Evolutionary conservation across 2,113 vertebrate genomes (phyloP), one percentile per base, ranked within the genome.

Genomic region (Mellivora capensis): DNA sequence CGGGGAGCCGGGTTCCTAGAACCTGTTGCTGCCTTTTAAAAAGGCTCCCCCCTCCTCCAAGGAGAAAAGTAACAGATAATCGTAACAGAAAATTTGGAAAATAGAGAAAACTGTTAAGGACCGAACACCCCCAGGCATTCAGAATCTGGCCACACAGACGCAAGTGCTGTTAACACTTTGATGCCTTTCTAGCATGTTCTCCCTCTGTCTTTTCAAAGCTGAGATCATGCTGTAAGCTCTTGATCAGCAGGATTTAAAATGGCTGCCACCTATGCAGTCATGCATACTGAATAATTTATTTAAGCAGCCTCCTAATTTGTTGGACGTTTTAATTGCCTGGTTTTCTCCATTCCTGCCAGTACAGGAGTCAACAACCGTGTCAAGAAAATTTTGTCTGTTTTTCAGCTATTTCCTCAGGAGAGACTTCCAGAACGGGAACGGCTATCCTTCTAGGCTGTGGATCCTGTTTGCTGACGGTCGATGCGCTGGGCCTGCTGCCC

Each of bases 321-420:
- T 89, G 52, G 69, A 87, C 57, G 59, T 69, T 83, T 76, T 39
- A 87, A 3, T 90, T 44, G 57, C 82, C 44, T 85, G 54, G 10
- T 67, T 83, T 74, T 31, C 59, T 59, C 31, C 77, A 57, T 54
- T 64, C 79, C 79, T n/a, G 93, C 12, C 18, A 62, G 49, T 67
- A 37, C 34, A 86, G 57, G 67, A 86, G 31, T 61, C 47, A 87
- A 95, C 57, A 98, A 83, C 44, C 67, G 29, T 42, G 29, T 97
- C 64, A 97, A 95, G 88, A 95, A 42, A 77, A 47, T 87, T 61
- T 87, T 94, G 25, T 97, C 67, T 97, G 61, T 94, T 96, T 97
- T 98, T 79, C 82, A 96, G 86, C 93, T 86, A 42, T 94, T 90
- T 98, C 90, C 80, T 94, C 86, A 94, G 91, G 61, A 89, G 64